These are phyloP conservation scores for Drosophila trichaetosa DNA, from an alignment of 2,888 invertebrate genomes.

Conservation along the genomic window DNA sequence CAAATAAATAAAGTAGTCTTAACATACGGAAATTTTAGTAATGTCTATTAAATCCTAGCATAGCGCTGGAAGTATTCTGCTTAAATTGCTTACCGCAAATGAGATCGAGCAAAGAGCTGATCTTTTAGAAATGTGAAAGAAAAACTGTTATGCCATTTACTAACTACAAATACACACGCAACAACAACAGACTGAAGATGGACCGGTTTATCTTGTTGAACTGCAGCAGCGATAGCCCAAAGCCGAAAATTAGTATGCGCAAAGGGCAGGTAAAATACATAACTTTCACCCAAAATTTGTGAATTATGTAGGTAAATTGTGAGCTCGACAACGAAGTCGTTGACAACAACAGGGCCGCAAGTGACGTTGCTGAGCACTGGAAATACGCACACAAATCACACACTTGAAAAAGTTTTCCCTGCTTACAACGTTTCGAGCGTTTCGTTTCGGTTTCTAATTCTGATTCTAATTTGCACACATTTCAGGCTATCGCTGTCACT, in stretches of 20 bases:
- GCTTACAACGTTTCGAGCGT: constrained; percentile 33
- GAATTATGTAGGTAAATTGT: constrained; percentile 48
- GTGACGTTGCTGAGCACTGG: constrained; percentile 27
- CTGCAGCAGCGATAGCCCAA: constrained; percentile 2
- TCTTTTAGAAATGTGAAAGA: not conserved
- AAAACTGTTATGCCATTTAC: constrained; percentile 13
- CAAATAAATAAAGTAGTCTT: not conserved
- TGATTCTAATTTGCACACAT: constrained; percentile 62
- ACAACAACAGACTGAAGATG: constrained; percentile 23
- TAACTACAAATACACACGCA: not conserved
- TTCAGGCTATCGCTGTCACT: constrained; percentile 32
- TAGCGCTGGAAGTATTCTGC: not conserved
- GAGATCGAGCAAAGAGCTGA: not conserved
- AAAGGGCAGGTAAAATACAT: constrained; percentile 44
- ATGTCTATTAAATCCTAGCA: not conserved
- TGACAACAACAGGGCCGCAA: constrained; percentile 21
- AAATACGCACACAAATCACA: constrained; percentile 6
- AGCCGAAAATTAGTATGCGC: constrained; percentile 26
- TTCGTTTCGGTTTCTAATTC: constrained; percentile 23
- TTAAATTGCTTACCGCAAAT: not conserved
- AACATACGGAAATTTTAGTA: not conserved
- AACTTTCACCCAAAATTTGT: constrained; percentile 66
- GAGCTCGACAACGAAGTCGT: constrained; percentile 6
- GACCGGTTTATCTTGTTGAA: constrained; percentile 48
- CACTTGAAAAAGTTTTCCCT: constrained; percentile 31